phyloP scores from a whole-genome alignment of 2,888 invertebrate genomes.

The Pimpla rufipes region DNA sequence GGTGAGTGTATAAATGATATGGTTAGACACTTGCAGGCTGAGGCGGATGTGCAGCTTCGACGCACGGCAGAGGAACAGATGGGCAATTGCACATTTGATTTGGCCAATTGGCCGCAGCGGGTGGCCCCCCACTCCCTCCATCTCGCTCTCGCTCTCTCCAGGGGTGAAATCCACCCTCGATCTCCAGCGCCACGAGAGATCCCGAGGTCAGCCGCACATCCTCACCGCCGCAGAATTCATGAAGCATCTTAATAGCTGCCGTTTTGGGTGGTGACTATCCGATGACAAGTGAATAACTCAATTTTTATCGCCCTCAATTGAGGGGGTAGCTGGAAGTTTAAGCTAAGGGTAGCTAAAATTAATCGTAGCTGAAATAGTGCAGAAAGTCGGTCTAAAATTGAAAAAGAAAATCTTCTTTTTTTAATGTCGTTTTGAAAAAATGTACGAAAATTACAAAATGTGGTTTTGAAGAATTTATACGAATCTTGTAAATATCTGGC shows the following conservation, averaged over 20 bases:
- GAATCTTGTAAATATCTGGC: too few species aligned
- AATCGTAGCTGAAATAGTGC: too few species aligned
- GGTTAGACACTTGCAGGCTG: constrained; percentile 50
- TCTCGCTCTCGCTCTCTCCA: constrained; percentile 2
- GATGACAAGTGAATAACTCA: constrained; percentile 62
- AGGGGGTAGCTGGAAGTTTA: background rate
- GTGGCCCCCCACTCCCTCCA: constrained; percentile 68
- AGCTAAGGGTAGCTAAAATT: too few species aligned
- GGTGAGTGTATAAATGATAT: constrained; percentile 5
- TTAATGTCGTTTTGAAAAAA: too few species aligned
- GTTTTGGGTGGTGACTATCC: constrained; percentile 46
- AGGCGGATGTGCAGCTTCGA: constrained; percentile 44
- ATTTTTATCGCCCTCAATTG: constrained; percentile 30
- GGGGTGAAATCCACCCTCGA: constrained; percentile 66
- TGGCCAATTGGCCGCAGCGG: constrained; percentile 77
- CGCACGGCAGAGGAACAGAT: constrained; percentile 71
- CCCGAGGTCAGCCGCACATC: constrained; percentile 63
- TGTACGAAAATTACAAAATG: too few species aligned
- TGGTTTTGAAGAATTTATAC: too few species aligned
- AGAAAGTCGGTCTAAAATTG: too few species aligned
- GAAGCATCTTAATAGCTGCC: constrained; percentile 61
- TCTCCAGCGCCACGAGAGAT: constrained; percentile 56
- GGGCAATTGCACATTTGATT: constrained; percentile 74
- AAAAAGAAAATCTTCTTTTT: too few species aligned
- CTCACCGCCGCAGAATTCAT: constrained; percentile 48